Percentiles rank a stretch among this genome's conserved stretches.
Conservation (phyloP, 2,113 vertebrate genomes). For the Cephalophus harveyi region DNA sequence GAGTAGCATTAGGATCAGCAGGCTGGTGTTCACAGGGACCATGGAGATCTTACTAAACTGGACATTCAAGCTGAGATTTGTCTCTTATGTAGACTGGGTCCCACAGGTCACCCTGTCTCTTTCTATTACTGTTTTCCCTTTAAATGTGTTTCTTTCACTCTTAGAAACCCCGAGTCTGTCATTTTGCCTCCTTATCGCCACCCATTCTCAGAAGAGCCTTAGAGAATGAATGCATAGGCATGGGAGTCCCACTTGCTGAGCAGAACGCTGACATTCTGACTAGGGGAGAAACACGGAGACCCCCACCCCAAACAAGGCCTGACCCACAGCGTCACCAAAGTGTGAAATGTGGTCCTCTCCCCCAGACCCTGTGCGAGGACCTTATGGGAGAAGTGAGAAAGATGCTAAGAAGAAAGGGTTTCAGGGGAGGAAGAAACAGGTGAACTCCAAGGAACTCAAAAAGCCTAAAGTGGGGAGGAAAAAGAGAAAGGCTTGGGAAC, state of each 20-base stretch:
- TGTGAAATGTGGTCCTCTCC: background rate
- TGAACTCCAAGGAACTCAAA: background rate
- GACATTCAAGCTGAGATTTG: background rate
- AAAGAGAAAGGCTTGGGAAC: background rate
- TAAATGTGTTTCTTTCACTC: conserved; percentile 26
- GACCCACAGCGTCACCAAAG: background rate
- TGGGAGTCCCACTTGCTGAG: background rate
- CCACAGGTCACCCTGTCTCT: background rate
- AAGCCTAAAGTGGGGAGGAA: background rate
- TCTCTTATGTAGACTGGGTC: background rate
- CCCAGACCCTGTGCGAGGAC: background rate
- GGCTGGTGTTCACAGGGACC: background rate
- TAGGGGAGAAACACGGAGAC: background rate
- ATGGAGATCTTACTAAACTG: background rate
- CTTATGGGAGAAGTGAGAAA: background rate
- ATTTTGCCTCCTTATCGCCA: background rate
- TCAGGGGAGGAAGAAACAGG: background rate
- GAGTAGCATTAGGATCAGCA: background rate
- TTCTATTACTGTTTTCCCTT: background rate
- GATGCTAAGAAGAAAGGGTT: background rate
- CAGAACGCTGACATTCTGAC: background rate
- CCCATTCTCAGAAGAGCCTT: background rate
- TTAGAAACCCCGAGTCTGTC: background rate
- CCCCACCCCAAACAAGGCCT: background rate
- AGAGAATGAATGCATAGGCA: background rate